Base-by-base conservation (phyloP, 2,888 invertebrate genomes). In the Eudasyphora cyanicolor region DNA sequence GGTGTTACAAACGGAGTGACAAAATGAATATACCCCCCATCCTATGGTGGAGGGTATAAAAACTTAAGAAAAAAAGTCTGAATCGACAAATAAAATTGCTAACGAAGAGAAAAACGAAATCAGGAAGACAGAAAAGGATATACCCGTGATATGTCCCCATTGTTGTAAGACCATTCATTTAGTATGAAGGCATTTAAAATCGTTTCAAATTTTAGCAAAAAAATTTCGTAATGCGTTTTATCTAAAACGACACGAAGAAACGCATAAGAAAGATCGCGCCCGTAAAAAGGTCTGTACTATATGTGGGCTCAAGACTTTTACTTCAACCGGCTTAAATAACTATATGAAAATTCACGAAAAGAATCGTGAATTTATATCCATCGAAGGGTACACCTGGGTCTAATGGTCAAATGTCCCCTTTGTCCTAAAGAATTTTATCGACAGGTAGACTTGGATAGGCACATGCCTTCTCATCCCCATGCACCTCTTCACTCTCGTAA, bases 281-380 rank as follows among this genome's bases (percentile, higher is more conserved):
- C 85, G 82, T 0, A 67, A 64, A n/a, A 57, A 57, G 17, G 51
- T 60, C 51, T 83, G 82, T 54, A n/a, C 79, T 2, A 35, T 67
- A 27, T 83, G 82, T n/a, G 82, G 76, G 0, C 10, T 79, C 0
- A 76, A 79, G 64, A n/a, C 76, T 5, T 83, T 29, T n/a, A 76
- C 10, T 5, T 76, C 76, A 74, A 17, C n/a, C 7, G 5, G 45
- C 7, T 45, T 87, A 38, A 71, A 82, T 12, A 79, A 81, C n/a
- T 86, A 87, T 42, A 76, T 83, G 78, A 73, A 83, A 64, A 85
- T 85, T 21, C 87, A 87, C 76, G 79, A 81, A 19, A 86, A 83
- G 14, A 85, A 87, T 51, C 82, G 86, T 0, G 51, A 78, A 75
- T 85, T 10, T 86, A 86, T 81, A 83, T 86, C 54, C 87, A 87